Evolutionary conservation across 2,888 invertebrate genomes (phyloP), one percentile per base, ranked within the genome.

Genomic region (Amiota minor): DNA sequence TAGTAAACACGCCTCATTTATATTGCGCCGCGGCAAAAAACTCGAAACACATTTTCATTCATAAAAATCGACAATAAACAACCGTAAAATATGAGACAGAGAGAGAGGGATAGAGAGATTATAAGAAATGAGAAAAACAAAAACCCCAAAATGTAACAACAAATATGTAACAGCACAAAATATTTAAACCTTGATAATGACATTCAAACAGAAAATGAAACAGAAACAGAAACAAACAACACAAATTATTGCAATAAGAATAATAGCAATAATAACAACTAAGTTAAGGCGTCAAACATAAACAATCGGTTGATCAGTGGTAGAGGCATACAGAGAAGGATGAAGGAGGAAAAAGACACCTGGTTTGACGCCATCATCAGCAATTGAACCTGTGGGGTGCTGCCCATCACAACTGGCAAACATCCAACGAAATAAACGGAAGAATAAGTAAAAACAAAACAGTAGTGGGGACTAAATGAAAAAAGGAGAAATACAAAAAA

Each of bases 171-270:
- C 53, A 64, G 55, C 35, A 47, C 59, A 46, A 70, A 35, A 64
- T 64, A 53, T 23, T 77, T 73, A 85, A 83, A 83, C 83, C 83
- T 83, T 83, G 83, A 84, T 83, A 83, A 85, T 83, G 83, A 83
- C 85, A 83, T 83, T 83, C 84, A 84, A 70, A 56, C 18, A 56
- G 56, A 75, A 67, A 74, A 16, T 49, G 72, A 61, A 71, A 62
- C 35, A 23, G 23, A 62, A 45, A n/a, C n/a, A n/a, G n/a, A n/a
- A n/a, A n/a, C n/a, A n/a, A 62, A 14, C 53, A 53, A n/a, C 53
- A 10, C 14, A 12, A 53, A 53, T 12, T n/a, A 53, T n/a, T n/a
- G n/a, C 53, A 53, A 53, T 53, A 12, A 53, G 12, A 53, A 53
- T 53, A 53, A 53, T 53, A 53, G 23, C 2, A 61, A 35, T 23